Conservation (phyloP, 2,888 invertebrate genomes). For the Limnephilus auricula region DNA sequence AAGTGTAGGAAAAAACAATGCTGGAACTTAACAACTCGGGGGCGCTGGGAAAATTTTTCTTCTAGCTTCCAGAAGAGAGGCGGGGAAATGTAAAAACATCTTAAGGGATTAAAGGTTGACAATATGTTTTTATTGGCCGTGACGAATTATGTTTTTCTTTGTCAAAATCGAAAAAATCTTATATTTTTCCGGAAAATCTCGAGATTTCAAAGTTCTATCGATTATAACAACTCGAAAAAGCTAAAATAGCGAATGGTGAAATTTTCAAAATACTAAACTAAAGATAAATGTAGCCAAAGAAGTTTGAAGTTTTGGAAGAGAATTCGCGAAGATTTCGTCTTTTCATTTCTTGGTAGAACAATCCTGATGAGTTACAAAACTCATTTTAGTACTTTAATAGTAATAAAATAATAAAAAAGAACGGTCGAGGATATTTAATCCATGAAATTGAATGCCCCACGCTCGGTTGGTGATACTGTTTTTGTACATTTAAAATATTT, state of each 20-base stretch:
- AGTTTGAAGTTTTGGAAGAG: not conserved
- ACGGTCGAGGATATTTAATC: too few relatives aligned
- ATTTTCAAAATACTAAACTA: not conserved
- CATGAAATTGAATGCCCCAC: too few relatives aligned
- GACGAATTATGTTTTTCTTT: constrained; percentile 1
- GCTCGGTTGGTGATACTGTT: too few relatives aligned
- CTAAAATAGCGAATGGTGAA: not conserved
- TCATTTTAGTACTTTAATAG: too few relatives aligned
- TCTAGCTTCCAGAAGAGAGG: not conserved
- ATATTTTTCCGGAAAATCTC: not conserved
- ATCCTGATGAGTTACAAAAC: too few relatives aligned
- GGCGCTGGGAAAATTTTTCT: not conserved
- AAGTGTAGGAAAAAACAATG: not conserved
- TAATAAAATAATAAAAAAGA: too few relatives aligned
- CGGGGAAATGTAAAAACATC: not conserved
- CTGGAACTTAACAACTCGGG: constrained; percentile 2
- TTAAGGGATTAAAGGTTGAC: not conserved
- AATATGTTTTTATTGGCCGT: constrained; percentile 2
- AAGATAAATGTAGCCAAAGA: not conserved
- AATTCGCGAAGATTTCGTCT: not conserved
- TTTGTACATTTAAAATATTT: too few relatives aligned
- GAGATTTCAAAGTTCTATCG: not conserved
- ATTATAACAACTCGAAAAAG: not conserved
- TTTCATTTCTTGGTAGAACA: too few relatives aligned
- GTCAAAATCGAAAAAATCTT: not conserved